Conservation (phyloP, 2,797 vertebrate species). For the Brachyrhaphis roseni region DNA sequence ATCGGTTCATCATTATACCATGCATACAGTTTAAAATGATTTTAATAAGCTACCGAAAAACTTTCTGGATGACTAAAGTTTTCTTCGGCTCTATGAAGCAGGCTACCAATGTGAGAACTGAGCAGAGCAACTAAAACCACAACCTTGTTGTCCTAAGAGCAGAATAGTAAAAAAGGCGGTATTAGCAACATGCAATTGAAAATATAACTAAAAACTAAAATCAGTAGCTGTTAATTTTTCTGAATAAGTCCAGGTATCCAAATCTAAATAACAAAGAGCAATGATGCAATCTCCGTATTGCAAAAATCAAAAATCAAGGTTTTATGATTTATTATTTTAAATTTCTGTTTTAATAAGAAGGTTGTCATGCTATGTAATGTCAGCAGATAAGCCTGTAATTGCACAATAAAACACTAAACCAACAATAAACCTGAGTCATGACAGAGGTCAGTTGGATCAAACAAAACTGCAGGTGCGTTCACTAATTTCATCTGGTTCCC, state of each 20-base stretch:
- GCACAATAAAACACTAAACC: constrained; percentile 13
- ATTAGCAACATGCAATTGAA: background rate
- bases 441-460: constrained; percentile 25
- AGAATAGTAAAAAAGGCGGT: background rate
- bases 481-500: constrained; percentile 29
- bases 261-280: background rate
- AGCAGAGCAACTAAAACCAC: background rate
- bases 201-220: background rate
- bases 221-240: background rate
- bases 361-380: background rate
- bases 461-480: constrained; percentile 38
- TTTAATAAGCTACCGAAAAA: background rate
- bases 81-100: background rate
- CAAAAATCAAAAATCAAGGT: background rate
- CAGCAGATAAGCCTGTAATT: background rate
- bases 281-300: background rate
- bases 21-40: background rate
- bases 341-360: background rate
- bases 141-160: background rate
- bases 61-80: background rate
- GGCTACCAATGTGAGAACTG: background rate
- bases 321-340: background rate
- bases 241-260: background rate
- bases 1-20: background rate
- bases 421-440: constrained; percentile 7